Base-by-base conservation (phyloP, 2,797 vertebrate species). In the Holocentrus rufus region DNA sequence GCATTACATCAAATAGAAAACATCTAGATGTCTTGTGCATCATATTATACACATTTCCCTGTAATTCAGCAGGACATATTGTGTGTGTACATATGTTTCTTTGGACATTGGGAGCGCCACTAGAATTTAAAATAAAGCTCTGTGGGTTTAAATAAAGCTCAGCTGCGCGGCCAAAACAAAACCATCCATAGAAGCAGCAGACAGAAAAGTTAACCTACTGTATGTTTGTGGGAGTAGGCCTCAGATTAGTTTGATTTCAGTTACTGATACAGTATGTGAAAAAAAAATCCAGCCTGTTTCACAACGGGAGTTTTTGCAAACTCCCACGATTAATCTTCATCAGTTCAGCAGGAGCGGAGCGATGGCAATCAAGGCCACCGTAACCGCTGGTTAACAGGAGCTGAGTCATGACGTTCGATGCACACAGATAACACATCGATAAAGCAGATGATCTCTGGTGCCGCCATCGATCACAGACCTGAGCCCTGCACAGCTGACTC, bases 251-350 rank as follows among this genome's bases (percentile, higher is more conserved):
- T 39, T 27, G n/a, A 58, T 30, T 14, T 73, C 30, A 52, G 7
- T 17, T 5, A 30, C 6, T 14, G 53, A 17, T 8, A 54, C 1
- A 20, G 7, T 2, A 34, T 27, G 4, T 27, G 7, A 31, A 56
- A 8, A 31, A 46, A 23, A 62, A 17, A 10, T 20, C 7, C 5
- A 25, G 18, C 34, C 30, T 18, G 27, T 23, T 68, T 39, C 7
- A 17, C 0, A 34, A 18, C 1, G 61, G 80, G 69, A 72, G 54
- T 82, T 87, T 81, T 76, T n/a, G 22, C 22, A 70, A 65, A 57
- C 39, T 14, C 18, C 18, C 25, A 42, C 30, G 7, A 18, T 67
- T 34, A 2, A 22, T 63, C 0, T 3, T 10, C 36, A 66, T 42
- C 34, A 0, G 15, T 52, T 47, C 66, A 20, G 64, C 61, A 53